These are phyloP conservation scores for Drosophila ohnishii DNA, from an alignment of 1,140 invertebrate genomes.

Conservation along the genomic window DNA sequence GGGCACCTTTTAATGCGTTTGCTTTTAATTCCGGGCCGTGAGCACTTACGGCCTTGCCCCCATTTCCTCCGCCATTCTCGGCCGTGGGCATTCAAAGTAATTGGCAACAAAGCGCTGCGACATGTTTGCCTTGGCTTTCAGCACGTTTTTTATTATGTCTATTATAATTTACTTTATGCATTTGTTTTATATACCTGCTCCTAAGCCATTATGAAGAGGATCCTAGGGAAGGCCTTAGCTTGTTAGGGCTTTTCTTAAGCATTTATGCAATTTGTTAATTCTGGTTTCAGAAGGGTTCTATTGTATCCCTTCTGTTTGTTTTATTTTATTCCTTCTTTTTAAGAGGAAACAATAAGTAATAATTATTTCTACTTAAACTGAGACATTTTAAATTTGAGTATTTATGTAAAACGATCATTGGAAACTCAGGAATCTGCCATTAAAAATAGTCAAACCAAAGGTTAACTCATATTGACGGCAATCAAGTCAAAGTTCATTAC, in stretches of 20 bases:
- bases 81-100: constrained; percentile 54
- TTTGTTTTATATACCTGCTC: constrained; percentile 39
- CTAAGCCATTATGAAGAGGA: constrained; percentile 47
- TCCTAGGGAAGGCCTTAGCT: not conserved
- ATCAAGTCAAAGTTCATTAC: constrained; percentile 6
- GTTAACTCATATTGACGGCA: constrained; percentile 8
- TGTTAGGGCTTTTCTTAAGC: constrained; percentile 41
- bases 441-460: not conserved
- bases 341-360: not conserved
- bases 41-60: constrained; percentile 72
- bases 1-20: constrained; percentile 80
- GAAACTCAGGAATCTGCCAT: not conserved
- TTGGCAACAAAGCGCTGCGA: constrained; percentile 61
- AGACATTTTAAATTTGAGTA: too few relatives aligned
- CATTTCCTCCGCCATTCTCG: constrained; percentile 2
- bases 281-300: constrained; percentile 25
- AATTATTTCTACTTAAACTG: not conserved
- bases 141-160: constrained; percentile 75
- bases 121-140: constrained; percentile 64
- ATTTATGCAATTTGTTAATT: constrained; percentile 69
- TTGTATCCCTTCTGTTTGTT: constrained; percentile 1
- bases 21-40: constrained; percentile 75
- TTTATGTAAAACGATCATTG: too few relatives aligned
- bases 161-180: constrained; percentile 81
- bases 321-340: not conserved